Base-by-base conservation (phyloP, 1,140 invertebrate genomes). In the Drosophila tsacasi region DNA sequence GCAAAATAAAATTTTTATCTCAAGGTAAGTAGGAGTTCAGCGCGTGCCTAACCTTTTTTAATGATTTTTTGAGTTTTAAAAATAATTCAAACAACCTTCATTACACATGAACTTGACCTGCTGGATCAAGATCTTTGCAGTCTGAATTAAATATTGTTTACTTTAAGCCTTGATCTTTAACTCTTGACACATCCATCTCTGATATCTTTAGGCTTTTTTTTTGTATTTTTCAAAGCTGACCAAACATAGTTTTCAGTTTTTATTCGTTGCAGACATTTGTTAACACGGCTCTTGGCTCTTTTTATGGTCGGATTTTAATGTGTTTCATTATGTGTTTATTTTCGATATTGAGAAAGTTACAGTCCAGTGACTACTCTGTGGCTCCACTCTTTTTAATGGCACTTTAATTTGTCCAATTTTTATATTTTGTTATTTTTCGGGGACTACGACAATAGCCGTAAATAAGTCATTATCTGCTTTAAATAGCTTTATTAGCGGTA, bases 381-480 rank as follows among this genome's bases (percentile, higher is more conserved):
- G 52, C 47, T 65, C 23, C 57, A 50, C 39, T 71, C 19, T 7
- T 46, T 81, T 85, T 89, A 90, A 89, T 81, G 79, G 35, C 85
- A 79, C 69, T 90, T 90, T 85, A 90, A 89, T 89, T 90, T 90
- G 69, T 71, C 49, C 77, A 89, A 76, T 69, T 83, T 58, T 76
- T 30, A 55, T 27, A 44, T 50, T 49, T 10, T 49, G 21, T 47
- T 17, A 17, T 19, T 54, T 37, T 67, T 59, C 19, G 23, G 59
- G 19, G 54, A 49, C 52, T 77, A 23, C 55, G 59, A 83, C 77
- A 73, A 66, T 67, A 35, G 62, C 49, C 47, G 74, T 91, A 90
- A 90, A 85, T 90, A 91, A 79, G 85, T 85, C 85, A 90, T 90
- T 91, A 90, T 82, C 81, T 82, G 44, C 66, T 73, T 74, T 85